Percentiles rank a stretch among this genome's conserved stretches.
phyloP scores from a whole-genome alignment of 2,113 vertebrate genomes.

The Tachuris rubrigastra region DNA sequence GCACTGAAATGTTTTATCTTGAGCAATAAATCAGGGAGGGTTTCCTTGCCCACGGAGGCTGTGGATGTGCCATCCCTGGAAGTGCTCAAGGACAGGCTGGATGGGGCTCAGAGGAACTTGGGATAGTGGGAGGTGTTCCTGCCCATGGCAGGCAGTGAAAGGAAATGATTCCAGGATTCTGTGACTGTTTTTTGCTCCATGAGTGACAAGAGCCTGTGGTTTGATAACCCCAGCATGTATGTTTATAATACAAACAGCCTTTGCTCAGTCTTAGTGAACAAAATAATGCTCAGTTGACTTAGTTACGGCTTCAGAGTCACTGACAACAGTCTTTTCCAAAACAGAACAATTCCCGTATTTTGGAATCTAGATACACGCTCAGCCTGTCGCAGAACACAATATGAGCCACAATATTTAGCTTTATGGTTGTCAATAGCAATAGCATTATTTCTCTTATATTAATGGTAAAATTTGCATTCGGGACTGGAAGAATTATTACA shows the following conservation, averaged over 20 bases:
- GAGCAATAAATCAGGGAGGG: neutral
- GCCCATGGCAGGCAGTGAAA: neutral
- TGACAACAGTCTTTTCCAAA: neutral
- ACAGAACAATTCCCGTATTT: neutral
- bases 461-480: neutral
- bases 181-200: neutral
- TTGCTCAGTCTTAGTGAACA: neutral
- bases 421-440: constrained; percentile 43
- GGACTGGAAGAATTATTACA: neutral
- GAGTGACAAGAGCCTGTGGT: neutral
- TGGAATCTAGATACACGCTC: neutral
- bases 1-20: neutral
- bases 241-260: neutral
- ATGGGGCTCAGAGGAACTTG: neutral
- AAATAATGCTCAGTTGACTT: neutral
- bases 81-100: neutral
- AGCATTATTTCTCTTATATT: neutral
- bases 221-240: neutral
- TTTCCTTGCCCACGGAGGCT: neutral
- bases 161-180: neutral
- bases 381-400: neutral
- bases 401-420: neutral
- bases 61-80: neutral
- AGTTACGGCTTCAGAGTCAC: neutral
- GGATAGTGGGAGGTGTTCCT: neutral